Percentiles rank a stretch among this genome's conserved stretches.
These are phyloP conservation scores for Coilia nasus DNA, from an alignment of 2,797 vertebrate species.

Conservation along the genomic window DNA sequence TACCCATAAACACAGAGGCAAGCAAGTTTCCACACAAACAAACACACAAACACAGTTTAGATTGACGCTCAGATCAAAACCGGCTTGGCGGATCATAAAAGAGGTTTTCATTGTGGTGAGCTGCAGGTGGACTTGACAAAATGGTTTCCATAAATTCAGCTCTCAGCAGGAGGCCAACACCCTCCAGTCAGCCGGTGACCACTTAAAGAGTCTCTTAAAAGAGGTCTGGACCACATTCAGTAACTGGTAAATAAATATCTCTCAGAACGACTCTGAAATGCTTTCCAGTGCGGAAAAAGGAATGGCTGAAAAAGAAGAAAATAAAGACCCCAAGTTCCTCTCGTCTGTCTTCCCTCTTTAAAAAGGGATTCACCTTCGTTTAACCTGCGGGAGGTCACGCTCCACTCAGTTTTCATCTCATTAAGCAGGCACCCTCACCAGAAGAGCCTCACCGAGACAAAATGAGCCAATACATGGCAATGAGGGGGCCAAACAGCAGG, in stretches of 20 bases:
- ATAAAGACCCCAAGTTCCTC: not conserved
- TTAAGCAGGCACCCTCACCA: not conserved
- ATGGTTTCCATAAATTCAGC: constrained; percentile 32
- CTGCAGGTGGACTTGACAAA: constrained; percentile 35
- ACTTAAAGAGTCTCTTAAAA: constrained; percentile 22
- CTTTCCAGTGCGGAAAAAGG: not conserved
- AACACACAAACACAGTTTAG: constrained; percentile 27
- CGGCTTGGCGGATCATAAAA: not conserved
- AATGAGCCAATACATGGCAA: not conserved
- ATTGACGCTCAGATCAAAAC: not conserved
- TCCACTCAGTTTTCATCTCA: constrained; percentile 14
- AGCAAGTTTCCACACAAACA: not conserved
- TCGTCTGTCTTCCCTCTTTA: not conserved
- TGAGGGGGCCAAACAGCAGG: not conserved
- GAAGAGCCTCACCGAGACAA: not conserved
- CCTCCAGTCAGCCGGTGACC: constrained; percentile 16
- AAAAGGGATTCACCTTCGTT: constrained; percentile 7
- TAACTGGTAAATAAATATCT: constrained; percentile 22
- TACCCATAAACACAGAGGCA: not conserved
- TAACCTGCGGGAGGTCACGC: not conserved
- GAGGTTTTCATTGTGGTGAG: not conserved
- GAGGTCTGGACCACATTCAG: constrained; percentile 22
- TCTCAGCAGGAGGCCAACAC: constrained; percentile 19
- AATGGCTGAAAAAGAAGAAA: not conserved
- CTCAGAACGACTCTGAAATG: constrained; percentile 36